phyloP scores from a whole-genome alignment of 1,140 invertebrate genomes.

The Listronotus bonariensis region DNA sequence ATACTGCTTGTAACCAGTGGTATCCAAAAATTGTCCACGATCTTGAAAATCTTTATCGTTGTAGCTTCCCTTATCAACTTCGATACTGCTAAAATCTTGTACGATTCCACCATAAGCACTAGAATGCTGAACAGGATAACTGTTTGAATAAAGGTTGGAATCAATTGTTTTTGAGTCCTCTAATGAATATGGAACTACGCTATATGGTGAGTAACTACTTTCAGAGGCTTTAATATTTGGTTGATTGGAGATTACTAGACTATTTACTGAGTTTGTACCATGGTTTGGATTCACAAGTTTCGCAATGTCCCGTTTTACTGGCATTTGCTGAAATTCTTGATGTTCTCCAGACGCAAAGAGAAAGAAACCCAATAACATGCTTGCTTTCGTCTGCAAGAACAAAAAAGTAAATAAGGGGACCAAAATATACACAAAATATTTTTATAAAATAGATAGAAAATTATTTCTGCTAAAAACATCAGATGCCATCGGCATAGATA shows the following conservation, averaged over 20 bases:
- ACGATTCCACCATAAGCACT: neutral
- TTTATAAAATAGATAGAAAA: no score
- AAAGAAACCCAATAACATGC: neutral
- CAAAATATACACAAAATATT: neutral
- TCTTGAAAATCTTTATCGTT: constrained; percentile 17
- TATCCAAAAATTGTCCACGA: constrained; percentile 19
- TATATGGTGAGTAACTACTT: constrained; percentile 1
- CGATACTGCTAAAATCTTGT: constrained; percentile 6
- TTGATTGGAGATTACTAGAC: neutral
- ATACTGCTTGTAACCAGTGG: constrained; percentile 41
- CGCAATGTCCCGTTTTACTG: neutral
- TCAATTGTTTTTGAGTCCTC: neutral
- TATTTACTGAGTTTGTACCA: neutral
- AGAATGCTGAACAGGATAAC: neutral
- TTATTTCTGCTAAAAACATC: no score
- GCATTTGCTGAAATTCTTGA: neutral
- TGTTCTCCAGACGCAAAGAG: neutral
- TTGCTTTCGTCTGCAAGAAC: neutral
- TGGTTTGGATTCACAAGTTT: neutral
- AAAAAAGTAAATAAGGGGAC: neutral
- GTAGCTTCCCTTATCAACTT: constrained; percentile 17
- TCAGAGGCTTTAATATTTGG: neutral
- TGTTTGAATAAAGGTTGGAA: neutral
- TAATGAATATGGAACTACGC: constrained; percentile 6
- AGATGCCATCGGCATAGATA: no score